These are phyloP conservation scores for Eilema caniola DNA, from an alignment of 2,888 invertebrate species.

Conservation along the genomic window DNA sequence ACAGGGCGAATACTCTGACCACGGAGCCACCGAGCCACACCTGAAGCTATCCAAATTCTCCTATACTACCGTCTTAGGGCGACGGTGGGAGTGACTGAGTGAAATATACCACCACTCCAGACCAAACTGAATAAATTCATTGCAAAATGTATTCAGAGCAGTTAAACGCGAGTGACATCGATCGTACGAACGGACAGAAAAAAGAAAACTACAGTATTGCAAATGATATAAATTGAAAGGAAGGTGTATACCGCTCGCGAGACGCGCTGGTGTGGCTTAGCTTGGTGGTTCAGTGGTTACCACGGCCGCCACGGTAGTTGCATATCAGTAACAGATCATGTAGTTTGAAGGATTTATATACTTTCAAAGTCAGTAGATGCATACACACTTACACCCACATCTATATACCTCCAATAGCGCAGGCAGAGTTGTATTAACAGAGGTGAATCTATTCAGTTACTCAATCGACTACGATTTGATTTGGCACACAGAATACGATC, in stretches of 20 bases:
- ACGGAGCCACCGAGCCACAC: too few relatives aligned
- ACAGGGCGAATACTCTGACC: too few relatives aligned
- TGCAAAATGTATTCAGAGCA: not conserved
- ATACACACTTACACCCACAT: not conserved
- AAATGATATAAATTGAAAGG: not conserved
- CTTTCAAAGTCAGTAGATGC: not conserved
- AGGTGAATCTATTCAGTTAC: too few relatives aligned
- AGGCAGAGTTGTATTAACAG: not conserved
- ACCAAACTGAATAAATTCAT: not conserved
- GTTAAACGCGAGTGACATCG: not conserved
- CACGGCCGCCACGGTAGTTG: not conserved
- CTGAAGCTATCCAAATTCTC: too few relatives aligned
- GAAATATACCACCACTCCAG: not conserved
- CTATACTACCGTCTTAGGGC: too few relatives aligned
- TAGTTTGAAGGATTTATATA: not conserved
- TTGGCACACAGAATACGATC: too few relatives aligned
- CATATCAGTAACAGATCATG: slow-evolving; percentile 1
- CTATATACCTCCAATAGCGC: too few relatives aligned
- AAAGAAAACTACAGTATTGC: not conserved
- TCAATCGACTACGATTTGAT: too few relatives aligned
- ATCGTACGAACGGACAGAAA: not conserved
- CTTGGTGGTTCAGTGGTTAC: not conserved
- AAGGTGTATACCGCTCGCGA: not conserved
- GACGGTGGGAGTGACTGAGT: too few relatives aligned
- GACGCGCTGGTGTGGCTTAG: not conserved